Base-by-base conservation (phyloP, 2,888 invertebrate species). In the Tiliacea citrago region DNA sequence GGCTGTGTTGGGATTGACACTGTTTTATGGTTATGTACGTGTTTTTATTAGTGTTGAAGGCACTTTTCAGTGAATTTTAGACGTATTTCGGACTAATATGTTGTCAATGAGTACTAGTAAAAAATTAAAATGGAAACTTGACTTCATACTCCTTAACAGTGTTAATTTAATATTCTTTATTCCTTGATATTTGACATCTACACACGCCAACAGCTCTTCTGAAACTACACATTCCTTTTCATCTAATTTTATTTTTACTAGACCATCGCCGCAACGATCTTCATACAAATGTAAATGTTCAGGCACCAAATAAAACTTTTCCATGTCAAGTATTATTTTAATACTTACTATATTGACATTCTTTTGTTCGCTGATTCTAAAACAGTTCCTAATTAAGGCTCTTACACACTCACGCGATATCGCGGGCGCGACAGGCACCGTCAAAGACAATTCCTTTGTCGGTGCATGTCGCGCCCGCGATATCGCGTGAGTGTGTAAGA, bases 21-120 rank as follows among this genome's bases (percentile, higher is more conserved):
- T 66, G 16, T 55, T 49, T 69, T 68, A 61, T 57, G 18, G 16
- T 35, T 42, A 58, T 74, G 16, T 70, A 47, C 39, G 24, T 62
- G 39, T 29, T 75, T 74, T 53, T 49, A 61, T 77, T 73, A 29
- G 49, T 35, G 2, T 53, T 53, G 51, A 47, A 21, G 4, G 5
- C 63, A 12, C 4, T n/a, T n/a, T n/a, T 65, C 3, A 61, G 45
- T 53, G 0, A 1, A 24, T 35, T 45, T 51, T n/a, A 29, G 6
- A 49, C 42, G 29, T 45, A 51, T 49, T 39, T 39, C 9, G 42
- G 10, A 42, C 10, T 47, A 29, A 47, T 21, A 21, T 18, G 18
- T 21, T 35, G 58, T 39, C 13, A 13, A 13, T n/a, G 60, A 39
- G n/a, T 39, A 60, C 21, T 35, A 21, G 21, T 35, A 60, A 13